These are phyloP conservation scores for Macheiramphus alcinus DNA, from an alignment of 2,113 vertebrate genomes.

Conservation along the genomic window DNA sequence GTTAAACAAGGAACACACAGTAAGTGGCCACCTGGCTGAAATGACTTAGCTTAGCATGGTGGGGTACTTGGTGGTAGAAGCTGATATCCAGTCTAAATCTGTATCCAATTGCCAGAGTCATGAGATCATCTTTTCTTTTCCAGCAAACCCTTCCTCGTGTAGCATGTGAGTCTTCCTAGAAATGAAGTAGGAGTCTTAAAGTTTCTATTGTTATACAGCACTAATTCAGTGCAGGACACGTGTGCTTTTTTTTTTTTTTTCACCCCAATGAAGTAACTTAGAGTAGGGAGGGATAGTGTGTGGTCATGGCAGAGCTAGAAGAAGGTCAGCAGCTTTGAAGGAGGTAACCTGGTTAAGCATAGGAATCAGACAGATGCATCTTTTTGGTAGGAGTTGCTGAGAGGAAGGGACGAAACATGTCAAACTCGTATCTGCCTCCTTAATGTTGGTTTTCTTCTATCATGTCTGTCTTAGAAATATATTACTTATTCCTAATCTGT, in stretches of 20 bases:
- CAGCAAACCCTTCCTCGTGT: not conserved
- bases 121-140: conserved; percentile 12
- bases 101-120: not conserved
- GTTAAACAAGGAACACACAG: not conserved
- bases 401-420: not conserved
- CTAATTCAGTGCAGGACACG: not conserved
- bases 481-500: not conserved
- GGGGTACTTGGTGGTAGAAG: not conserved
- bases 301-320: not conserved
- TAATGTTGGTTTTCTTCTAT: not conserved
- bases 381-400: not conserved
- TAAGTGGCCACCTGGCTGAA: not conserved
- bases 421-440: accelerated
- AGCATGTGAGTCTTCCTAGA: not conserved
- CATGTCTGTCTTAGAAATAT: not conserved
- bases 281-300: not conserved
- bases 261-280: not conserved
- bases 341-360: not conserved
- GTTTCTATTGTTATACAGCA: not conserved
- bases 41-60: not conserved
- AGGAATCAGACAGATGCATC: not conserved
- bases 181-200: not conserved
- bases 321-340: not conserved
- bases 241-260: not conserved
- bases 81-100: not conserved